A percentile compares a stretch with the other conserved stretches of the same genome.
These are phyloP conservation scores for Agriotes lineatus DNA, from an alignment of 2,888 invertebrate species.

Conservation along the genomic window DNA sequence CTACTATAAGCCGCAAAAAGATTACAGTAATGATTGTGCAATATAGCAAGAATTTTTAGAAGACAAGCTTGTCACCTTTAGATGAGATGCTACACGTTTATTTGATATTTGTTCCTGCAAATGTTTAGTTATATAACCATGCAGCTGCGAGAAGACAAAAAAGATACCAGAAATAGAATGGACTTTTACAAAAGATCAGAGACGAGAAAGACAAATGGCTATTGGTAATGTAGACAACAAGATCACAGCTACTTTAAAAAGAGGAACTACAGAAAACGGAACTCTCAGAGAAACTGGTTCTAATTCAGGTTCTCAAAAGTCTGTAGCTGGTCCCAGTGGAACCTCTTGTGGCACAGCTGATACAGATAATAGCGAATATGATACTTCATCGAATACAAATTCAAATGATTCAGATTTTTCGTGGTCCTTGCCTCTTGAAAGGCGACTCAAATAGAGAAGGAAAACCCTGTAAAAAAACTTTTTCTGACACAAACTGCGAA, in stretches of 20 bases:
- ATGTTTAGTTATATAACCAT: neutral
- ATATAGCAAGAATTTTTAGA: no score
- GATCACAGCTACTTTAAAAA: neutral
- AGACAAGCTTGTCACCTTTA: no score
- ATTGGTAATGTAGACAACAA: neutral
- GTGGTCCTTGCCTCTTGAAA: neutral
- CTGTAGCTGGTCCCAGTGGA: neutral
- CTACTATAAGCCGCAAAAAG: no score
- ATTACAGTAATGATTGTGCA: no score
- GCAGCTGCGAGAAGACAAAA: neutral
- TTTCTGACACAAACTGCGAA: neutral
- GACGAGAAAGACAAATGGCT: neutral
- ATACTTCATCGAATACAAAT: neutral
- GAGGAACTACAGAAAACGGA: neutral
- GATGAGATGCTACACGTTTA: neutral
- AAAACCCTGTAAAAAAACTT: neutral
- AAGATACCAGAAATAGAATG: neutral
- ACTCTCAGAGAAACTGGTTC: neutral
- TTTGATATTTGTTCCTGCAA: neutral
- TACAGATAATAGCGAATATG: neutral
- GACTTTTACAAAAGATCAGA: neutral
- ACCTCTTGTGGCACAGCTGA: neutral
- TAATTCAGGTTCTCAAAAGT: no score
- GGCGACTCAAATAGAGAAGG: neutral
- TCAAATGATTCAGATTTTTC: neutral